Base-by-base conservation (phyloP, 2,888 invertebrate genomes). In the Tiliacea aurago region DNA sequence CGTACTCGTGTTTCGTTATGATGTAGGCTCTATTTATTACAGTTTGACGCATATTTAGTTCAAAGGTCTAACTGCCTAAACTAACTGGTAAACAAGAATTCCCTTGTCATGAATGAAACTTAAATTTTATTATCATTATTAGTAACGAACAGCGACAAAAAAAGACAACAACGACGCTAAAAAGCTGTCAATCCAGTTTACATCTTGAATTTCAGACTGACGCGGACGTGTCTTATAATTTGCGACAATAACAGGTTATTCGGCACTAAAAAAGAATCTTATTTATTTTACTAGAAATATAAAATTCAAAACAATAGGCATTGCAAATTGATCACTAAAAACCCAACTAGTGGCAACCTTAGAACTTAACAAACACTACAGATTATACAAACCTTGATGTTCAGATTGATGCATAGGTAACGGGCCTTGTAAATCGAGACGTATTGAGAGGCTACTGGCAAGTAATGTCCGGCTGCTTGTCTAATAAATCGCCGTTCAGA, bases 381-480 rank as follows among this genome's bases (percentile, higher is more conserved):
- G 59, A 59, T 70, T 45, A 45, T 45, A 23, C 43, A 20, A 51
- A 37, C n/a, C n/a, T 49, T 70, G 41, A 78, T 70, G n/a, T 58
- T 41, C 41, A 18, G 62, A 79, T 78, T 81, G 61, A 81, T 70
- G 61, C 61, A 76, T 66, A 66, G 78, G 78, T 78, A 81, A 70
- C 59, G 41, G 41, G 47, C 56, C 51, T 64, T 76, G 81, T 76
- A 76, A 76, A 81, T 76, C 76, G 81, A 81, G 76, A 81, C 64
- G 69, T 76, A 79, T 81, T 69, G 81, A 76, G 65, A 65, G 76
- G 73, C 33, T 65, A 79, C 61, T 56, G 65, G 68, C 47, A 81
- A 79, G 61, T 79, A 76, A 81, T 81, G 81, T 81, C 81, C 78
- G 69, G 76, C 51, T 47, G 37, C 76, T 70, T 65, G 81, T 76